Base-by-base conservation (phyloP, 1,140 invertebrate genomes). In the Nautilus pompilius region DNA sequence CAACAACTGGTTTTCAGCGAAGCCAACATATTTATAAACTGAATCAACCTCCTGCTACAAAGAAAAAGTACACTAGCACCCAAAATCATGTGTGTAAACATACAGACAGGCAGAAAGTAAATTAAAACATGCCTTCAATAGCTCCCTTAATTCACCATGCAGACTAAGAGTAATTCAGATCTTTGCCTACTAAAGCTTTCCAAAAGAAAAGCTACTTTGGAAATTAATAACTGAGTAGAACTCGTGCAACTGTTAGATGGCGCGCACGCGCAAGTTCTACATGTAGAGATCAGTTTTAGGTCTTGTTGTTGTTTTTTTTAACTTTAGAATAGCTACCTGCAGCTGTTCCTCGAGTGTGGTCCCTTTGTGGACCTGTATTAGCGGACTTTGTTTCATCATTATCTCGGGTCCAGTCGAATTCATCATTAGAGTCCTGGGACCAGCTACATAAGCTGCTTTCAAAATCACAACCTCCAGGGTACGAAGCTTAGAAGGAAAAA, bases 401-500 rank as follows among this genome's bases (percentile, higher is more conserved):
- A 13, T 87, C 81, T 64, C 89, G 75, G 24, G 63, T 84, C 91
- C 91, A 93, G 69, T 91, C 89, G 72, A 92, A 92, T 71, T 91
- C 87, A 68, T 91, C 89, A 2, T 83, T 82, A 0, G 87, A 84
- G 70, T 91, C 90, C 63, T 91, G 89, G 2, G 80, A 87, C 90
- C 90, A 92, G 28, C 87, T 88, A 68, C 90, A 92, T 0, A 92
- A 68, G 70, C 87, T 86, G 1, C 77, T 81, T 75, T 91, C 91
- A 76, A 93, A 93, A 76, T 91, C 87, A 71, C 91, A 92, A 20
- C 74, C 57, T 5, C 54, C 67, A 33, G 66, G 67, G 54, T 74
- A 76, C 17, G 49, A 28, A 60, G 4, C 74, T 76, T n/a, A n/a
- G n/a, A n/a, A n/a, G 53, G 32, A 55, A 15, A 5, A 28, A 28